These are phyloP conservation scores for Hoplias malabaricus DNA, from an alignment of 2,113 vertebrate species.

Conservation along the genomic window DNA sequence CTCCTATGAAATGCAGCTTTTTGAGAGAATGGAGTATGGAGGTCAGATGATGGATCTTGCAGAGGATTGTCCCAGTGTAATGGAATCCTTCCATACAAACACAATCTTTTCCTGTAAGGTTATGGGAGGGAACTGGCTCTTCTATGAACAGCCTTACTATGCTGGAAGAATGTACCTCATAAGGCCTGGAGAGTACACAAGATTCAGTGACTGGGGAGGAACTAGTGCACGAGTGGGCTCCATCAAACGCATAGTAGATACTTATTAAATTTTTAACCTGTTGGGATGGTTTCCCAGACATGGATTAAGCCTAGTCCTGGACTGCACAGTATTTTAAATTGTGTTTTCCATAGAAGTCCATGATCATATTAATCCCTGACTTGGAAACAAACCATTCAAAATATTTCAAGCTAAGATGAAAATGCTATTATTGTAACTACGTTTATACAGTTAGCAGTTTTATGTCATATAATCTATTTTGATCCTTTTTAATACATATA, in stretches of 20 bases:
- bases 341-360: too few relatives aligned
- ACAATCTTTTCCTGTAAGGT: conserved; percentile 71
- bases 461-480: too few relatives aligned
- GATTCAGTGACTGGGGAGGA: conserved; percentile 70
- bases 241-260: conserved; percentile 60
- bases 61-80: conserved; percentile 65
- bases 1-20: conserved; percentile 58
- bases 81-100: conserved; percentile 57
- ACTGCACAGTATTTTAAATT: too few relatives aligned
- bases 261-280: background rate
- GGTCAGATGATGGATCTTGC: conserved; percentile 66
- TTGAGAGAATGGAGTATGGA: conserved; percentile 65
- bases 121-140: conserved; percentile 66
- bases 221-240: conserved; percentile 64
- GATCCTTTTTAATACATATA: background rate
- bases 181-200: conserved; percentile 65
- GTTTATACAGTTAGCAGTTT: background rate
- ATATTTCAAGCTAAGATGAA: background rate
- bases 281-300: too few relatives aligned
- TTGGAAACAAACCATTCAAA: too few relatives aligned
- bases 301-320: too few relatives aligned
- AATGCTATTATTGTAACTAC: background rate
- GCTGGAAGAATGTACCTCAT: conserved; percentile 67
- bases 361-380: too few relatives aligned
- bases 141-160: conserved; percentile 66